Conservation (phyloP, 2,797 vertebrate genomes). For the Hemibagrus guttatus region DNA sequence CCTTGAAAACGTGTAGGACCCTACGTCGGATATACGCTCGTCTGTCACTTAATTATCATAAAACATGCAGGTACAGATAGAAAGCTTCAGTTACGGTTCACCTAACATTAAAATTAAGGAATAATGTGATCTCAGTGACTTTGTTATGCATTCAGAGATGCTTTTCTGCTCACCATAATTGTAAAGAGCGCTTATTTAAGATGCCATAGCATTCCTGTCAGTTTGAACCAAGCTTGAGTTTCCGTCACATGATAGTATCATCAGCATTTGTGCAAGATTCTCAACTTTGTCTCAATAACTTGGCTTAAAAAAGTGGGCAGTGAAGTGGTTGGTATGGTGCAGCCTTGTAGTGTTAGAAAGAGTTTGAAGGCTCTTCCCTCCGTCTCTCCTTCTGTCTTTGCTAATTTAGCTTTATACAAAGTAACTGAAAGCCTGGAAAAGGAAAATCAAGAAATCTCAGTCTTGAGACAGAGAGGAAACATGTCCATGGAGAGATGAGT, state of each 20-base stretch:
- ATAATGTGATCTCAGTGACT: background rate
- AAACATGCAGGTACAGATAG: background rate
- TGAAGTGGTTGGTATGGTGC: background rate
- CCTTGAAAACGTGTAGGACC: background rate
- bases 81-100: background rate
- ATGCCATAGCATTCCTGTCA: background rate
- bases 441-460: background rate
- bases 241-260: background rate
- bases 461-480: slow-evolving; percentile 28
- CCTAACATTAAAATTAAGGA: background rate
- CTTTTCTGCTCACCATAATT: background rate
- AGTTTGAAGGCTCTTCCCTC: background rate
- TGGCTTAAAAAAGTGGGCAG: background rate
- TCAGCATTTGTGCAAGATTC: background rate
- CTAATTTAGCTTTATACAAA: background rate
- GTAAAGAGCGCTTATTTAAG: background rate
- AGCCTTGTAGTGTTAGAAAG: background rate
- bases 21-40: background rate
- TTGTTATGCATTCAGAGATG: background rate
- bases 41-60: background rate
- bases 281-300: background rate
- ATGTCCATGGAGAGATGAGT: slow-evolving; percentile 30
- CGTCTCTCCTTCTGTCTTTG: background rate
- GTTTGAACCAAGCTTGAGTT: background rate
- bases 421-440: slow-evolving; percentile 4